Evolutionary conservation across 2,113 vertebrate species (phyloP), one percentile per base, ranked within the genome.

Genomic region (Megaceryle maxima): DNA sequence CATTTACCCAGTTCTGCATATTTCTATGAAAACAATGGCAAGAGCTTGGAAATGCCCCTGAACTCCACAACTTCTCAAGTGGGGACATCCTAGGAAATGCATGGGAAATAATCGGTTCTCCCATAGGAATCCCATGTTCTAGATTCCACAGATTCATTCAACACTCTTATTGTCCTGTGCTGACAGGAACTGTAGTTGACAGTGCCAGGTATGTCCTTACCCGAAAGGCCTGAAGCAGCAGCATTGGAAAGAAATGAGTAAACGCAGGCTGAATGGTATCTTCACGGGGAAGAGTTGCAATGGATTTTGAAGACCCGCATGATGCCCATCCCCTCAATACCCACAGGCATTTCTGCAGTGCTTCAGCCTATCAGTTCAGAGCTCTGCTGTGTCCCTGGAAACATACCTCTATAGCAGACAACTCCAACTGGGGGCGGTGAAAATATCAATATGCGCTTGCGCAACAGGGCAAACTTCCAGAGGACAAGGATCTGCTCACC

Each of bases 401-500:
- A 95, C 93, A n/a, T 98, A 99, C 99, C 99, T 98, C 99, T 98
- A 37, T 99, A 99, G 98, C 99, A 99, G 87, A 99, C 99, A 55
- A 99, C 99, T 8, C 99, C 99, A 18, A 99, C 98, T 15, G 99
- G 99, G 16, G 99, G 99, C 0, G 99, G 99, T 10, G 99, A 99
- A 97, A 99, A 99, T 96, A 99, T 99, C 94, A 99, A 97, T 86
- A 99, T 98, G 69, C 99, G 99, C 94, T 99, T 99, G 96, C 99
- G 98, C 22, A 99, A 98, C 94, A 99, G 97, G 39, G 99, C 99
- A 73, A 99, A 99, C 96, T 99, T 99, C 99, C 99, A 99, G 95
- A 99, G 98, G 83, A 99, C 98, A 72, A 99, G 98, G 90, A 99
- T 99, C 96, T 99, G 99, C 93, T 99, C 99, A 25, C 99, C 99